phyloP scores from a whole-genome alignment of 2,797 vertebrate species.

The Pygocentrus nattereri region DNA sequence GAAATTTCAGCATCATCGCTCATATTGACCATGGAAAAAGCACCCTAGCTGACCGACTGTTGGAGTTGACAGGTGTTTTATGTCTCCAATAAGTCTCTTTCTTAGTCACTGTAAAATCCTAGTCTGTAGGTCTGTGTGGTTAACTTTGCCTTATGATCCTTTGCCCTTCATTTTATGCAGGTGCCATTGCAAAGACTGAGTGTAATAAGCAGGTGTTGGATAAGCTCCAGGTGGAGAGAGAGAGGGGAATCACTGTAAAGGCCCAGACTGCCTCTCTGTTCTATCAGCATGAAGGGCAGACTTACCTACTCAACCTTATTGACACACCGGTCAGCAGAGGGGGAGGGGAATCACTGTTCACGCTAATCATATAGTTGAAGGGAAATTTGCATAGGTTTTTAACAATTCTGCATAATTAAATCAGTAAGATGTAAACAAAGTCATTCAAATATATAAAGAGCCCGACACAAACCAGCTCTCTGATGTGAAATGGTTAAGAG shows the following conservation, averaged over 20 bases:
- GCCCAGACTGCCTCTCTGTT: conserved; percentile 95
- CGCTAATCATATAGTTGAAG: neutral
- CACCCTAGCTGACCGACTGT: conserved; percentile 92
- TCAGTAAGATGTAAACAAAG: no score
- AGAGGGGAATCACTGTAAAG: conserved; percentile 97
- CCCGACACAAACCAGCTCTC: no score
- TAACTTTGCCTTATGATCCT: no score
- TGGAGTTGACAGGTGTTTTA: conserved; percentile 91
- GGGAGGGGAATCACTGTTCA: no score
- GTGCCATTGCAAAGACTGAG: conserved; percentile 89
- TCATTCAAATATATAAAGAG: no score
- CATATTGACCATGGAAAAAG: conserved; percentile 99
- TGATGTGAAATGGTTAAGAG: no score
- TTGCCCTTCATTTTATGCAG: conserved; percentile 69
- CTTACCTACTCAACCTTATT: conserved; percentile 95
- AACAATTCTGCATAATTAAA: no score
- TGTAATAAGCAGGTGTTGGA: conserved; percentile 96
- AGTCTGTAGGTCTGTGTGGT: neutral
- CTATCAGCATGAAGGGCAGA: conserved; percentile 82
- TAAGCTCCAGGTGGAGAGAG: conserved; percentile 96
- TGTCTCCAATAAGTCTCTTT: neutral
- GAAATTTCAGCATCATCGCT: conserved; percentile 97
- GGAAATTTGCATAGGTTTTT: no score
- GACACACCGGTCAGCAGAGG: conserved; percentile 90
- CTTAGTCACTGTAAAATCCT: neutral